phyloP scores from a whole-genome alignment of 2,888 invertebrate species.

The Cosmia pyralina region DNA sequence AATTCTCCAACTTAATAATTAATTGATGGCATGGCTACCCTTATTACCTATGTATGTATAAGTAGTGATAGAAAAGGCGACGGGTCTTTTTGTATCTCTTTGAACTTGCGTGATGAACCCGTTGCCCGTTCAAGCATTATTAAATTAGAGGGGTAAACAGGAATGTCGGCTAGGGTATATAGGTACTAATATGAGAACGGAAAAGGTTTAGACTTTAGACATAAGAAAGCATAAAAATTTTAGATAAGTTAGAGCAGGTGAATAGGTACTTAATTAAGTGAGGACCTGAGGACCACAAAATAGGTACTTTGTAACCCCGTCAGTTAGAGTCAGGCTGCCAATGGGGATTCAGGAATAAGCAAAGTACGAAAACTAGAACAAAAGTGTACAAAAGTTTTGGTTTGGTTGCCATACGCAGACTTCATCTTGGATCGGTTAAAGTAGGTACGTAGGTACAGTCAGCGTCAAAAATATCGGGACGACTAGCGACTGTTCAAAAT shows the following conservation, averaged over 20 bases:
- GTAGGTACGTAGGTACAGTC: no score
- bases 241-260: background rate
- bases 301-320: background rate
- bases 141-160: constrained; percentile 31
- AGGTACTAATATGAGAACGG: background rate
- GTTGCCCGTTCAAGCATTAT: constrained; percentile 29
- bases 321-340: background rate
- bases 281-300: no score
- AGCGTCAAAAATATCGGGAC: no score
- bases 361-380: no score
- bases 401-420: background rate
- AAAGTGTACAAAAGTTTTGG: background rate
- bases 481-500: no score
- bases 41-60: constrained; percentile 12
- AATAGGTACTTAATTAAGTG: no score
- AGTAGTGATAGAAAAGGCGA: background rate
- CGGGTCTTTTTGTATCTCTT: background rate
- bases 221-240: no score
- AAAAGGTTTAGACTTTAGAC: no score
- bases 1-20: constrained; percentile 35
- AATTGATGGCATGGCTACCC: constrained; percentile 25
- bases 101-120: constrained; percentile 34
- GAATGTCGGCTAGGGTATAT: constrained; percentile 6
- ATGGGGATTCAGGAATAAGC: no score
- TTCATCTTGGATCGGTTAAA: no score